Base-by-base conservation (phyloP, 2,888 invertebrate genomes). In the Onchidella celtica region DNA sequence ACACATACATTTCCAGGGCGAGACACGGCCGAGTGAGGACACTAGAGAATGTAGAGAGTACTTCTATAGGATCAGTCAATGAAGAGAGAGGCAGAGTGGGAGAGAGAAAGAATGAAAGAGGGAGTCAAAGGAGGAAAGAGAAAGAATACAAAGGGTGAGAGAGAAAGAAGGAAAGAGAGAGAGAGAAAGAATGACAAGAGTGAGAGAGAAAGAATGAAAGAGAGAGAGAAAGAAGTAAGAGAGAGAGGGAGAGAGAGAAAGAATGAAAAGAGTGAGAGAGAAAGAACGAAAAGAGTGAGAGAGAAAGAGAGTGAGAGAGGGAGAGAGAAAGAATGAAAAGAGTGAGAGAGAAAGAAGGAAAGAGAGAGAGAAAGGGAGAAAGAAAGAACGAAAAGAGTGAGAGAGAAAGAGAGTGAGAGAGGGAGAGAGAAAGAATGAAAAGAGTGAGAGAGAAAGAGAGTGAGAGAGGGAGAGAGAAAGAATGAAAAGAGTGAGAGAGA, bases 31-130 rank as follows among this genome's bases (percentile, higher is more conserved):
- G n/a, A n/a, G n/a, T n/a, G n/a, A n/a, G n/a, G n/a, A n/a, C n/a
- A n/a, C n/a, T n/a, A n/a, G n/a, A n/a, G n/a, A n/a, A n/a, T n/a
- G n/a, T n/a, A n/a, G n/a, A n/a, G n/a, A n/a, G n/a, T n/a, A n/a
- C n/a, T n/a, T n/a, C n/a, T n/a, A n/a, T n/a, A n/a, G n/a, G n/a
- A n/a, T n/a, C n/a, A n/a, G n/a, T n/a, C n/a, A n/a, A n/a, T n/a
- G n/a, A n/a, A n/a, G n/a, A 40, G 11, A 57, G 17, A 73, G 57
- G 61, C 36, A 74, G 36, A 61, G 27, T 61, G 36, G 38, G 36
- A 74, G 61, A 61, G 24, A 74, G 61, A 61, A 36, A 74, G 61
- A 61, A 59, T 61, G 38, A 61, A 59, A 74, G 66, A 66, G 34
- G 34, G 66, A 66, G 34, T 34, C 34, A 66, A 32, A 66, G 66